Percentiles rank a stretch among this genome's conserved stretches.
Conservation (phyloP, 2,797 vertebrate species). For the Alfaro cultratus region DNA sequence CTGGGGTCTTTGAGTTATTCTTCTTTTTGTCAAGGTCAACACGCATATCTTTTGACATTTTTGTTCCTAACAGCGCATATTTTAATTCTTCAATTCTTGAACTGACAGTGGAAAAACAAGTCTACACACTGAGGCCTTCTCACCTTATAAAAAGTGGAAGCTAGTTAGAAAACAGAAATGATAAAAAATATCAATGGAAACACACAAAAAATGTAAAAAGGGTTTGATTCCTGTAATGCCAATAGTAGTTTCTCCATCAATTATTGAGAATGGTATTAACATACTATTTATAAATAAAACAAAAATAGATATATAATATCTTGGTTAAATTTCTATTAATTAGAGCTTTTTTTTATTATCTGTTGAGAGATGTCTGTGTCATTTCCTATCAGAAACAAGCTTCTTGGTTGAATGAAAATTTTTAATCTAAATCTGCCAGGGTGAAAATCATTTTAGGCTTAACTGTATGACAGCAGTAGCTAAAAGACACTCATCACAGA, state of each 20-base stretch:
- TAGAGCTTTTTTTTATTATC: background rate
- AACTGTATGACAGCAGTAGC: no score
- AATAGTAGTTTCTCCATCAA: background rate
- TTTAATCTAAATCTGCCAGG: background rate
- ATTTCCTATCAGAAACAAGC: background rate
- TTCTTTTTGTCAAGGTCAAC: background rate
- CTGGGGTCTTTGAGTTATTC: background rate
- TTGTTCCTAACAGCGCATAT: background rate
- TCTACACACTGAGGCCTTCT: background rate
- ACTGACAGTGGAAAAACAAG: background rate
- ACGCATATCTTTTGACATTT: background rate
- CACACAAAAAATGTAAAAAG: background rate
- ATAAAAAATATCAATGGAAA: background rate
- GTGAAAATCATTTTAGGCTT: background rate
- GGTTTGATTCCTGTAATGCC: background rate
- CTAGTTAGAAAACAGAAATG: background rate
- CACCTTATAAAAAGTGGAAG: background rate
- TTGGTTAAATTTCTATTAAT: background rate
- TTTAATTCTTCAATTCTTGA: background rate
- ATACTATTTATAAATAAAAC: background rate
- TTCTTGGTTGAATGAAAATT: background rate
- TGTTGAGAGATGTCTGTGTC: background rate
- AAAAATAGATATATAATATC: background rate
- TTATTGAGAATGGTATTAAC: background rate
- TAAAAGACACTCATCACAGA: background rate